Evolutionary conservation across 2,888 invertebrate species (phyloP).

Genomic region (Polyommatus iphigenia): DNA sequence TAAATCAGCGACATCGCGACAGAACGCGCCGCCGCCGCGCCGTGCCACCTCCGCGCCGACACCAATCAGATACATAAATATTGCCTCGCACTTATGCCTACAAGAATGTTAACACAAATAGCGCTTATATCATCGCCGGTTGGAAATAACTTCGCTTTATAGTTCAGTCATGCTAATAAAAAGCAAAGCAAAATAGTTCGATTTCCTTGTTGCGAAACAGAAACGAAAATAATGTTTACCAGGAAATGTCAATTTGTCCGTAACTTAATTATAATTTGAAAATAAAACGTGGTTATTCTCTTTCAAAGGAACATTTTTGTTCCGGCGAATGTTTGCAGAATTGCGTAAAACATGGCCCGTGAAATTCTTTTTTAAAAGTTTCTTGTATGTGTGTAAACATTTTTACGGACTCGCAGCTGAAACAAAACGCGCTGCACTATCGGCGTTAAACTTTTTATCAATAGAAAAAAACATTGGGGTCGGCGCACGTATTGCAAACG

Average conservation of each 20-base stretch:
- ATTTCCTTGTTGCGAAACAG: not conserved
- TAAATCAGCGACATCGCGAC: slow-evolving; percentile 70
- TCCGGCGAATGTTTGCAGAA: not conserved
- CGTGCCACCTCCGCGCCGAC: slow-evolving; percentile 54
- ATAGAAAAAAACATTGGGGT: slow-evolving; percentile 43
- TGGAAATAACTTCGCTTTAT: slow-evolving; percentile 19
- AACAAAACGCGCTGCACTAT: slow-evolving; percentile 35
- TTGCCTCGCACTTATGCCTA: slow-evolving; percentile 45
- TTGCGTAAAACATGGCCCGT: not conserved
- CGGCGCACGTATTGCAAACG: slow-evolving; percentile 47
- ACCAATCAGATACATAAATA: slow-evolving; percentile 64
- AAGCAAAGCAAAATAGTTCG: not conserved
- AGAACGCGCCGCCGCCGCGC: slow-evolving; percentile 53
- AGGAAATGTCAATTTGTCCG: no score
- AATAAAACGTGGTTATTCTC: not conserved
- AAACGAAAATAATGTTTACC: no score
- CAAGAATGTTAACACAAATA: slow-evolving; percentile 31
- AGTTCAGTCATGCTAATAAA: not conserved
- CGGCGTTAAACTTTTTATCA: slow-evolving; percentile 39
- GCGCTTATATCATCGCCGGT: not conserved
- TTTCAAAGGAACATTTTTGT: not conserved
- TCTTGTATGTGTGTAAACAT: slow-evolving; percentile 23
- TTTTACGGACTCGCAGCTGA: slow-evolving; percentile 21
- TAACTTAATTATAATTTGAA: not conserved
- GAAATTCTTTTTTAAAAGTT: slow-evolving; percentile 16